Evolutionary conservation across 1,140 invertebrate species (phyloP).

Genomic region (Babylonia areolata): DNA sequence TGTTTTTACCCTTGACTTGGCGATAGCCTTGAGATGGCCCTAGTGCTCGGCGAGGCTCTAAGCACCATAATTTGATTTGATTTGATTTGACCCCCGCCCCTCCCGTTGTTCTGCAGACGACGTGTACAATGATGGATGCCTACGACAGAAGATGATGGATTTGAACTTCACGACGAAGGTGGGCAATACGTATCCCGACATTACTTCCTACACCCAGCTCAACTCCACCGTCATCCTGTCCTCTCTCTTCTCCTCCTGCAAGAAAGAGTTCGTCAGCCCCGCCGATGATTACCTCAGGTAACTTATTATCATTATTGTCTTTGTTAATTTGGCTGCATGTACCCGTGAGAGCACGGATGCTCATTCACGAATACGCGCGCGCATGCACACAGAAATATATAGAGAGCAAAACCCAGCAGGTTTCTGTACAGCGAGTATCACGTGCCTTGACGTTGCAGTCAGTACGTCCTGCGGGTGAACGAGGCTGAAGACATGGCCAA

Average conservation of each 20-base stretch:
- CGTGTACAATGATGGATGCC: constrained; percentile 8
- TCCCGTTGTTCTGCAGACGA: not conserved
- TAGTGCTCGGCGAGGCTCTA: too few relatives aligned
- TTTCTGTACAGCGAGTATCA: too few relatives aligned
- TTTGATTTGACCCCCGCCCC: too few relatives aligned
- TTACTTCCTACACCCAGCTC: not conserved
- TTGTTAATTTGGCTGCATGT: too few relatives aligned
- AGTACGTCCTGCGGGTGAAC: constrained; percentile 60
- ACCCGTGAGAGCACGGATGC: too few relatives aligned
- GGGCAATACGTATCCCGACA: not conserved
- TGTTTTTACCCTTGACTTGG: too few relatives aligned
- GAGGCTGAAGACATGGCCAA: constrained; percentile 77
- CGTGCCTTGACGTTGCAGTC: constrained; percentile 35
- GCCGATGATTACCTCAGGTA: constrained; percentile 2
- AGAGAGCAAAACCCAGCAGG: too few relatives aligned
- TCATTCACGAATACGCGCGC: too few relatives aligned
- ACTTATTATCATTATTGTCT: too few relatives aligned
- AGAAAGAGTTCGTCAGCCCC: constrained; percentile 1
- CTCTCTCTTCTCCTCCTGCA: not conserved
- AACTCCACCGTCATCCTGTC: constrained; percentile 26
- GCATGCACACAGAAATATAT: too few relatives aligned
- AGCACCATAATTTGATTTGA: too few relatives aligned
- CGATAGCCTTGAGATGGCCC: too few relatives aligned
- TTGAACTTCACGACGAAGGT: not conserved
- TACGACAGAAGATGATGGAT: constrained; percentile 11